A percentile compares a stretch with the other conserved stretches of the same genome.
Evolutionary conservation across 2,888 invertebrate species (phyloP).

Genomic region (Ryuthela nishihirai): DNA sequence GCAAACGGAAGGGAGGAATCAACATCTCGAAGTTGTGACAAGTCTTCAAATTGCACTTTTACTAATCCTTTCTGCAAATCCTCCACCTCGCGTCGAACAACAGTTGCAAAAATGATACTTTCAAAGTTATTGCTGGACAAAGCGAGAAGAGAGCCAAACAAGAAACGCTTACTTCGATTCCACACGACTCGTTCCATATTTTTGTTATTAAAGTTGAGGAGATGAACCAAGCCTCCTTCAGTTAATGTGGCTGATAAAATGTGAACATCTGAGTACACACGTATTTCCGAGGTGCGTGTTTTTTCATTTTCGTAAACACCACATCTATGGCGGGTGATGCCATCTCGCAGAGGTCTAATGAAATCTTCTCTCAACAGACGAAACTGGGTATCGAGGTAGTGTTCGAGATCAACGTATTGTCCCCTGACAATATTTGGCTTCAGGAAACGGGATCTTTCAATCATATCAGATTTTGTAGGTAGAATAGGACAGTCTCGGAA

Average conservation of each 20-base stretch:
- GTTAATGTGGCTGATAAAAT: too few relatives aligned
- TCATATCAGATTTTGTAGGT: background rate
- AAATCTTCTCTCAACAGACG: background rate
- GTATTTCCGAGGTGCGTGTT: too few relatives aligned
- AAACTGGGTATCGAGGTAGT: background rate
- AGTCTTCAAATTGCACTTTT: background rate
- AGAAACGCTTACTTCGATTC: conserved; percentile 59
- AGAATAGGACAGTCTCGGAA: background rate
- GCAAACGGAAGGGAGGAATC: conserved; percentile 50
- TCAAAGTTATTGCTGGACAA: conserved; percentile 67
- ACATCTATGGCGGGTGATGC: too few relatives aligned
- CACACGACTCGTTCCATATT: too few relatives aligned
- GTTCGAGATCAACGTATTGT: background rate
- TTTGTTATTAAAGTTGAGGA: too few relatives aligned
- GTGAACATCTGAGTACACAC: too few relatives aligned
- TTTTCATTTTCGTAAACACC: too few relatives aligned
- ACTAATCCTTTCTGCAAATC: background rate
- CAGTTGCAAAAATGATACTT: conserved; percentile 65
- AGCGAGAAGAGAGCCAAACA: conserved; percentile 68
- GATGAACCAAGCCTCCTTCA: too few relatives aligned
- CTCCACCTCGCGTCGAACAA: conserved; percentile 57
- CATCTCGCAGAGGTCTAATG: background rate
- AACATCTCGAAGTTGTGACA: conserved; percentile 43
- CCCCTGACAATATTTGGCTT: background rate
- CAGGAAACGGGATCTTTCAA: background rate